A percentile compares a stretch with the other conserved stretches of the same genome.
These are phyloP conservation scores for Crepidodera aurea DNA, from an alignment of 2,888 invertebrate species.

Conservation along the genomic window DNA sequence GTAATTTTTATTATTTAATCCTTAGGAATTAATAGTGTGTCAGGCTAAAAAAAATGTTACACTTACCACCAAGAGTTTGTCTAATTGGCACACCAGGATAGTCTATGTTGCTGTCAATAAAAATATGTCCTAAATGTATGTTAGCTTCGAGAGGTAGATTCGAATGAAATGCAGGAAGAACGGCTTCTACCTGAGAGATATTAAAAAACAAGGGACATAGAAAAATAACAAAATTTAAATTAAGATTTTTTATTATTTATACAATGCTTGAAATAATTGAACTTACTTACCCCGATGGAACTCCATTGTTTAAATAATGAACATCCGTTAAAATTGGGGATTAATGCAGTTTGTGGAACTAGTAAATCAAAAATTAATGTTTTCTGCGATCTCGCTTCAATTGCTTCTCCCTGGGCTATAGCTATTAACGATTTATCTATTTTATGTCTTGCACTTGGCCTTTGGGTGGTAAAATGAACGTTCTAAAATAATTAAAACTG, in stretches of 20 bases:
- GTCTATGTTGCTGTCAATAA: too few species aligned
- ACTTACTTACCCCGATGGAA: conserved; percentile 1
- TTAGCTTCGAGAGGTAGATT: background rate
- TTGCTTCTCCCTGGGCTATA: background rate
- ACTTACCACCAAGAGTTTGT: too few species aligned
- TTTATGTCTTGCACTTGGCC: background rate
- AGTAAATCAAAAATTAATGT: background rate
- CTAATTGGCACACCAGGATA: too few species aligned
- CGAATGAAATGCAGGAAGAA: background rate
- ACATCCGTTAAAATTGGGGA: background rate
- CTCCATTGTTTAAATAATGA: conserved; percentile 4
- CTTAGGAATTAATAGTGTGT: too few species aligned
- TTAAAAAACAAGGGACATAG: too few species aligned
- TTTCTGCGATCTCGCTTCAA: background rate
- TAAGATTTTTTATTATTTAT: too few species aligned
- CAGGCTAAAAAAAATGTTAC: too few species aligned
- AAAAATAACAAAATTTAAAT: too few species aligned
- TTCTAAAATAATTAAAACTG: background rate
- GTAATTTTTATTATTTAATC: too few species aligned
- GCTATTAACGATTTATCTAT: background rate
- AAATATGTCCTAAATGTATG: conserved; percentile 3
- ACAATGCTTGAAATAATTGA: too few species aligned
- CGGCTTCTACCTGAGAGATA: background rate
- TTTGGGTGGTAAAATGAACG: background rate
- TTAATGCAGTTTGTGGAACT: background rate